Base-by-base conservation (phyloP, 2,888 invertebrate genomes). In the Prosapia bicincta region DNA sequence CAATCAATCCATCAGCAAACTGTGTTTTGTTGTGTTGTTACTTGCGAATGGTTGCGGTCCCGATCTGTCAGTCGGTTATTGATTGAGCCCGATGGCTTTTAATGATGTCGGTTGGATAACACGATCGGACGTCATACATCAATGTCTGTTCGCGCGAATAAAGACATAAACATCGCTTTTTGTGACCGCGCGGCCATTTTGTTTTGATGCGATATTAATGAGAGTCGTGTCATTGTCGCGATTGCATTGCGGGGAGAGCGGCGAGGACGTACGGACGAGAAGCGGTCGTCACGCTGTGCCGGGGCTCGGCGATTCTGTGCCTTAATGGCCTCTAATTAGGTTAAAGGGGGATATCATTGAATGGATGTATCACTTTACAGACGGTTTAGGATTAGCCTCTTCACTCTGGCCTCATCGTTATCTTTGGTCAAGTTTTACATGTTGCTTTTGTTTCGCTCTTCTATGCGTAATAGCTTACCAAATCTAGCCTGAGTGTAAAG, bases 131-230 rank as follows among this genome's bases (percentile, higher is more conserved):
- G 26, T 26, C 26, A 26, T 26, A 26, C 67, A 67, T 26, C 67
- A 67, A 26, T 67, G 67, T 67, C 54, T 26, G 32, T 23, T 38
- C 32, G 28, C 30, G 28, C 32, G 28, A 73, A 76, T 74, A 71
- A 71, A 76, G 76, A 76, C 76, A 76, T 76, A 76, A 76, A 76
- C 76, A 76, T 70, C 26, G 76, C 69, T 76, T 73, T 75, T 76
- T 76, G 76, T 76, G 69, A 68, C 69, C 65, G 74, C 54, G 72
- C 76, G 67, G 76, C 76, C 74, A 74, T 74, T 74, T 74, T 76
- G 74, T 71, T 74, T 54, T 76, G 76, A 76, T 76, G 76, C 66
- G 74, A 76, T 76, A 76, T 76, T 76, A 74, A 76, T 76, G 71
- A 67, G 71, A 30, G 75, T 32, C 32, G 32, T 70, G 70, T 70